A percentile compares a stretch with the other conserved stretches of the same genome.
phyloP scores from a whole-genome alignment of 2,888 invertebrate species.

The Cantharis nigra region DNA sequence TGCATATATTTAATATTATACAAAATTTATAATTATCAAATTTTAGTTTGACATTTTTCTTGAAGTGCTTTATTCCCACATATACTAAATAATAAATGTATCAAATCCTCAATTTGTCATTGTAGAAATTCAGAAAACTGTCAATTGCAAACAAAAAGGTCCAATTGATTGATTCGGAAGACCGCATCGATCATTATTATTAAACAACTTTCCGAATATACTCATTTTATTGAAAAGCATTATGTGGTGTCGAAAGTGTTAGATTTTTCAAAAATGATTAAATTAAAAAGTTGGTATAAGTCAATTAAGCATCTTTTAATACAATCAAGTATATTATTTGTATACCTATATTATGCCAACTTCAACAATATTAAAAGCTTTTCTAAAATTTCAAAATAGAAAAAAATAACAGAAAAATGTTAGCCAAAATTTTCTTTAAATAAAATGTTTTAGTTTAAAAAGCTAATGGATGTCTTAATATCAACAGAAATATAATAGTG shows the following conservation, averaged over 20 bases:
- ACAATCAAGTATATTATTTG: background rate
- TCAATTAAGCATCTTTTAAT: background rate
- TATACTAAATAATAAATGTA: background rate
- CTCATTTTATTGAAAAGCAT: background rate
- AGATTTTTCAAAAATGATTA: background rate
- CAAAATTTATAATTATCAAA: background rate
- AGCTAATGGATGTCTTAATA: background rate
- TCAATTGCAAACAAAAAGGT: background rate
- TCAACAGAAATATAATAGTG: background rate
- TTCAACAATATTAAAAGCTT: background rate
- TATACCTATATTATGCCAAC: background rate
- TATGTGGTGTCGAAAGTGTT: background rate
- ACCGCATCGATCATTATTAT: background rate
- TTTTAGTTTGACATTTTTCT: background rate
- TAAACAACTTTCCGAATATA: background rate
- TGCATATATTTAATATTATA: background rate
- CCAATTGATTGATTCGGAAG: background rate
- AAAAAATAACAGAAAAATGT: background rate
- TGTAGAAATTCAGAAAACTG: background rate
- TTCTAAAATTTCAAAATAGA: background rate
- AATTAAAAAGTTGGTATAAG: background rate
- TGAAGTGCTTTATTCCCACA: background rate
- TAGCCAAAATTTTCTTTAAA: background rate
- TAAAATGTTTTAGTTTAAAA: background rate
- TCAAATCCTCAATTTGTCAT: background rate